Conservation (phyloP, 1,140 invertebrate genomes). For the Bombus waltoni region DNA sequence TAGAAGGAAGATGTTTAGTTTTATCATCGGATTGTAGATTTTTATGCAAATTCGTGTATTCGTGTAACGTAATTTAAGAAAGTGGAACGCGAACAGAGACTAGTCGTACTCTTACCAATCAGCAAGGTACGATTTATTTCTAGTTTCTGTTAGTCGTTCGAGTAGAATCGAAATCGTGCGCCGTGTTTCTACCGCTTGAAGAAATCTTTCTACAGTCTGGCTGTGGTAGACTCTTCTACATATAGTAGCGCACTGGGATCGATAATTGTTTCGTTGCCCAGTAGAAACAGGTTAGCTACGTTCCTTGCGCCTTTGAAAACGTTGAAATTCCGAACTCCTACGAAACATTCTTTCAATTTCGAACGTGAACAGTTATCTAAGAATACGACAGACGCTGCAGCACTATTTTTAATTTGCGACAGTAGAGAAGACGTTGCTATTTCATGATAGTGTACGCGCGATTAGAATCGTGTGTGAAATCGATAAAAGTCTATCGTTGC, state of each 20-base stretch:
- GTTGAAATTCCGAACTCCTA: neutral
- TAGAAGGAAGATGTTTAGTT: no score
- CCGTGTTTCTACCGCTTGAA: neutral
- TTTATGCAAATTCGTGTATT: no score
- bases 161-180: neutral
- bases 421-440: neutral
- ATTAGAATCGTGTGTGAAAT: neutral
- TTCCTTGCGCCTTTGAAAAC: neutral
- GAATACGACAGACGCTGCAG: neutral
- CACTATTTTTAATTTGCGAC: neutral
- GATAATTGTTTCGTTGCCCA: constrained; percentile 9
- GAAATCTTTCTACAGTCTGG: neutral
- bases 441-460: neutral
- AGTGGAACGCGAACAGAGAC: no score
- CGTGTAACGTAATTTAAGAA: no score
- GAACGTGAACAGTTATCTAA: neutral
- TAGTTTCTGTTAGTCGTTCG: neutral
- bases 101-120: no score
- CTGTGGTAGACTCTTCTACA: neutral
- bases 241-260: neutral
- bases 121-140: no score
- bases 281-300: neutral
- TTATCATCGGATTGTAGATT: no score
- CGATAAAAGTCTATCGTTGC: neutral
- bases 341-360: neutral